Conservation (phyloP, 2,888 invertebrate species). For the Agrochola circellaris region DNA sequence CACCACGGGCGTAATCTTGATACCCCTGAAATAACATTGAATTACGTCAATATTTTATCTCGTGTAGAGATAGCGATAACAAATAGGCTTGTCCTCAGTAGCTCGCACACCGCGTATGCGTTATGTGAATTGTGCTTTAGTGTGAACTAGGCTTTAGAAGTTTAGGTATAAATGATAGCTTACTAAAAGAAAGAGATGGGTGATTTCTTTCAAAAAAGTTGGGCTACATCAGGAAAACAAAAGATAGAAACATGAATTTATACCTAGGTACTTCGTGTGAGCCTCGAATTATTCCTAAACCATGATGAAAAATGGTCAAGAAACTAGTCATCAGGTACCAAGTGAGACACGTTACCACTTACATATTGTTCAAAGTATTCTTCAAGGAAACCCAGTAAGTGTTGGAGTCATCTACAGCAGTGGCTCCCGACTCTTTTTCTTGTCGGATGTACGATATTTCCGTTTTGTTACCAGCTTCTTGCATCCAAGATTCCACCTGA, state of each 20-base stretch:
- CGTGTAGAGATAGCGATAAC: background rate
- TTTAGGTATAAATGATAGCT: background rate
- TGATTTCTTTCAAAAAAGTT: background rate
- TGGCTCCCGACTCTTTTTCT: slow-evolving; percentile 78
- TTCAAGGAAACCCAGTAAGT: slow-evolving; percentile 93
- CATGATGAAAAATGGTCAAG: background rate
- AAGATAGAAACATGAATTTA: background rate
- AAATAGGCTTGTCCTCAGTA: background rate
- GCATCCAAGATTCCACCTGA: slow-evolving; percentile 79
- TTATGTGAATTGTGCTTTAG: background rate
- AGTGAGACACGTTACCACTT: slow-evolving; percentile 59
- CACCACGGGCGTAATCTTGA: slow-evolving; percentile 72
- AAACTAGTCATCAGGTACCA: background rate
- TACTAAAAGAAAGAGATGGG: no score
- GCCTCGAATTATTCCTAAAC: background rate
- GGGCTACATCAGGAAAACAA: background rate
- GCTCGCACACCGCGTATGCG: background rate
- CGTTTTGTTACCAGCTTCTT: slow-evolving; percentile 74
- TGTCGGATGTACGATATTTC: slow-evolving; percentile 75
- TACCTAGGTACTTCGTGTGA: background rate
- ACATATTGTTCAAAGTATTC: slow-evolving; percentile 85
- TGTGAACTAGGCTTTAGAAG: background rate
- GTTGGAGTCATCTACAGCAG: slow-evolving; percentile 91
- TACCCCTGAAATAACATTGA: slow-evolving; percentile 72
- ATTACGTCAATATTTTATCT: slow-evolving; percentile 8